Evolutionary conservation across 2,797 vertebrate genomes (phyloP).

Genomic region (Chaunax sp.): DNA sequence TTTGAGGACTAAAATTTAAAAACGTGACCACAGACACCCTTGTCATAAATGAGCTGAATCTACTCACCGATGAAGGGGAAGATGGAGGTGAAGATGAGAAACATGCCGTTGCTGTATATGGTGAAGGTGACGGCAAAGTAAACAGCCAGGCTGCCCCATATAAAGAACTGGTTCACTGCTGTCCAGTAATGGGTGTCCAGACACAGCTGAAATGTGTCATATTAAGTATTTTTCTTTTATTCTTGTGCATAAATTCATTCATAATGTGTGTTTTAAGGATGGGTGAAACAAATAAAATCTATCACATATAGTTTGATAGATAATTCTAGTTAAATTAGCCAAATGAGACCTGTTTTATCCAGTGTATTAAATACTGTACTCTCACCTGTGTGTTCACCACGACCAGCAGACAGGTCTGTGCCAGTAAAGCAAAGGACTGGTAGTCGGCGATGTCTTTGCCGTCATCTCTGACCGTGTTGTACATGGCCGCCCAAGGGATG

Average conservation of each 20-base stretch:
- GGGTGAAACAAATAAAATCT: too few relatives aligned
- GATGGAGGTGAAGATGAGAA: conserved; percentile 86
- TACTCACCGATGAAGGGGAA: conserved; percentile 94
- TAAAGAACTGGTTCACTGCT: conserved; percentile 91
- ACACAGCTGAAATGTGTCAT: conserved; percentile 82
- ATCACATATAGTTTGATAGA: too few relatives aligned
- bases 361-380: neutral
- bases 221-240: neutral
- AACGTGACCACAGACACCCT: too few relatives aligned
- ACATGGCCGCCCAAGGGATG: conserved; percentile 89
- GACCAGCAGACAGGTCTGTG: conserved; percentile 90
- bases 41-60: neutral
- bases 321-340: too few relatives aligned
- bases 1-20: too few relatives aligned
- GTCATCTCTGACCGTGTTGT: conserved; percentile 87
- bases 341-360: too few relatives aligned
- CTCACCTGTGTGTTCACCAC: conserved; percentile 90
- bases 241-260: neutral
- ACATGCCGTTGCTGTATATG: conserved; percentile 95
- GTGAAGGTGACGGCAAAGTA: conserved; percentile 93
- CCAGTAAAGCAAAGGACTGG: conserved; percentile 92
- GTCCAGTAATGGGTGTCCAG: conserved; percentile 95
- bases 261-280: neutral
- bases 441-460: conserved; percentile 92
- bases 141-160: conserved; percentile 93